Evolutionary conservation across 2,888 invertebrate species (phyloP), one percentile per base, ranked within the genome.

Genomic region (Eupsilia transversa): DNA sequence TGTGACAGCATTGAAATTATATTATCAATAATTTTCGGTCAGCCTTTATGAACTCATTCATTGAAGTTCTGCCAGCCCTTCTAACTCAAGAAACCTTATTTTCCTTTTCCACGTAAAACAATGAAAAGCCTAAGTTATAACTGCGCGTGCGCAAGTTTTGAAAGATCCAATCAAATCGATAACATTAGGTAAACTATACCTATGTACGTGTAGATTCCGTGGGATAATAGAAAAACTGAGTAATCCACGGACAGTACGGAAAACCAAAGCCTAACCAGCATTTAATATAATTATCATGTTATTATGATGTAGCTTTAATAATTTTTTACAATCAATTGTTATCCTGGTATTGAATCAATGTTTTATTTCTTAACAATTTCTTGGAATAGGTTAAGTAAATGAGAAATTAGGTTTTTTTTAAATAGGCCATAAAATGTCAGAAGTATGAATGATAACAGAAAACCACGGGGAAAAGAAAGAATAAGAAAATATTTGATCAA

Each of bases 281-380:
- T 77, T 71, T 82, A 80, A 52, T 67, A 27, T 64, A 80, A 82
- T 77, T 77, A 71, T 33, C 66, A 71, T 82, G 77, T 49, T 63
- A 67, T n/a, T 52, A 38, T 49, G 33, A 75, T 43, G 17, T 46
- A 41, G 33, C 14, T 43, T 61, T 33, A 33, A 46, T n/a, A 33
- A 64, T 33, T 33, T 17, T 1, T 0, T 9, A 33, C 7, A 43
- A 2, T 14, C 7, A 64, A 33, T 33, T 17, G 17, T 49, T 2
- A 30, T 61, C 14, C 27, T 38, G n/a, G 17, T 35, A 38, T 5
- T 38, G 10, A 30, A n/a, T 33, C 3, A 46, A 33, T 65, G 46
- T 17, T 33, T n/a, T 46, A 46, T 46, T 33, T 56, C 14, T 56
- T 30, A 56, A n/a, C 3, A n/a, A 49, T 9, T 52, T 52, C 4